A percentile compares a stretch with the other conserved stretches of the same genome.
Evolutionary conservation across 2,113 vertebrate species (phyloP).

Genomic region (Microtus oregoni): DNA sequence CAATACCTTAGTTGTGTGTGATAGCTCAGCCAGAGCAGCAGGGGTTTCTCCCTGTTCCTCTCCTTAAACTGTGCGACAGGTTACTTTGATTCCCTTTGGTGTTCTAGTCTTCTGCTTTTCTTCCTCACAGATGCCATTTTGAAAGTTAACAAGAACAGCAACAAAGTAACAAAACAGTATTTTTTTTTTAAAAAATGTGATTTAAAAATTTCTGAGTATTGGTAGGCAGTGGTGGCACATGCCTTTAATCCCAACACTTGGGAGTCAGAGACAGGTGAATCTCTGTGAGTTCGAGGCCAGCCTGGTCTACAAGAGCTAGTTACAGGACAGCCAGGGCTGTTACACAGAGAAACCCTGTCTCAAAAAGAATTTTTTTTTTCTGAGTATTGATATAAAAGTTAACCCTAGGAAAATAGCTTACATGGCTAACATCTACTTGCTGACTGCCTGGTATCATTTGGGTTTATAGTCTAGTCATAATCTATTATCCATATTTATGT

Average conservation of each 20-base stretch:
- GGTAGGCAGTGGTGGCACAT: too few relatives aligned
- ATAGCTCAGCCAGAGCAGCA: neutral
- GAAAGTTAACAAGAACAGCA: neutral
- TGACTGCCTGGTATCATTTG: neutral
- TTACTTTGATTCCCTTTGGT: neutral
- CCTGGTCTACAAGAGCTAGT: too few relatives aligned
- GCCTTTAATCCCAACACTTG: too few relatives aligned
- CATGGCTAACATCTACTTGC: neutral
- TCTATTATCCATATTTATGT: neutral
- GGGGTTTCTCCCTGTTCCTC: neutral
- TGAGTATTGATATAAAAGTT: neutral
- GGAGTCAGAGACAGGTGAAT: too few relatives aligned
- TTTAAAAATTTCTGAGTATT: neutral
- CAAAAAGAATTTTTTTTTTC: too few relatives aligned
- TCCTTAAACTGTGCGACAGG: neutral
- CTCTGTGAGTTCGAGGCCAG: too few relatives aligned
- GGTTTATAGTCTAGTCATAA: neutral
- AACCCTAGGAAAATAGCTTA: neutral
- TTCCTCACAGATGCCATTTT: neutral
- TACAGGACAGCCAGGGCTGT: too few relatives aligned
- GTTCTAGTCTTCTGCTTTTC: neutral
- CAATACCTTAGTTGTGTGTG: neutral
- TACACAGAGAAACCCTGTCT: too few relatives aligned
- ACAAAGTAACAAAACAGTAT: neutral
- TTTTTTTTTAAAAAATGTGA: neutral